phyloP scores from a whole-genome alignment of 2,797 vertebrate species.

The Esox masquinongy region DNA sequence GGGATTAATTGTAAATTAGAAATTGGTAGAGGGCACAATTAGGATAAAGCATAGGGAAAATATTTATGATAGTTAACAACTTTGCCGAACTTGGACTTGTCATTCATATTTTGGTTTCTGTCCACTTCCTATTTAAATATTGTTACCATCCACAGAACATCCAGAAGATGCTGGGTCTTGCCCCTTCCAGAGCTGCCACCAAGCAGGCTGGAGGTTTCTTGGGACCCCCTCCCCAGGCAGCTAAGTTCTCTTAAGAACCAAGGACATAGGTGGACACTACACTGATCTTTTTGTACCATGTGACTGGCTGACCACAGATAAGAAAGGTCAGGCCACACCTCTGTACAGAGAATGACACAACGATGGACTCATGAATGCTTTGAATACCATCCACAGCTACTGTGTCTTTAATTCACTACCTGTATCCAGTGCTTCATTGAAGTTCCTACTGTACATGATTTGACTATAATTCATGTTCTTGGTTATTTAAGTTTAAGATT shows the following conservation, averaged over 20 bases:
- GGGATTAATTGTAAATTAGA: too few relatives aligned
- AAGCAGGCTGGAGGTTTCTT: slow-evolving; percentile 98
- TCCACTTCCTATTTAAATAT: slow-evolving; percentile 12
- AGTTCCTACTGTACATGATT: not conserved
- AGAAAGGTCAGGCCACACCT: not conserved
- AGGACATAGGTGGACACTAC: not conserved
- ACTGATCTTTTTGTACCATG: not conserved
- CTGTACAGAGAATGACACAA: slow-evolving; percentile 13
- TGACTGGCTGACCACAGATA: not conserved
- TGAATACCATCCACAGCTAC: slow-evolving; percentile 36
- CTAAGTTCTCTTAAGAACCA: slow-evolving; percentile 88
- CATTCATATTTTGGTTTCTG: not conserved
- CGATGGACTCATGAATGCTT: slow-evolving; percentile 11
- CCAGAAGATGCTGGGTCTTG: slow-evolving; percentile 97
- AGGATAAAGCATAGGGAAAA: too few relatives aligned
- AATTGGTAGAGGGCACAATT: too few relatives aligned
- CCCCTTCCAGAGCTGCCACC: slow-evolving; percentile 95
- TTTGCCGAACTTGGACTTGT: not conserved
- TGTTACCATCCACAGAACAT: slow-evolving; percentile 83
- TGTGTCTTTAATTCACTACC: slow-evolving; percentile 8
- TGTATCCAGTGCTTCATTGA: slow-evolving; percentile 11
- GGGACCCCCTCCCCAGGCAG: slow-evolving; percentile 93
- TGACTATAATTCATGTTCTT: slow-evolving; percentile 18
- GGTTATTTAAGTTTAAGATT: slow-evolving; percentile 58
- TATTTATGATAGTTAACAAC: not conserved